Conservation (phyloP, 2,797 vertebrate species). For the Leontocebus nigricollis region DNA sequence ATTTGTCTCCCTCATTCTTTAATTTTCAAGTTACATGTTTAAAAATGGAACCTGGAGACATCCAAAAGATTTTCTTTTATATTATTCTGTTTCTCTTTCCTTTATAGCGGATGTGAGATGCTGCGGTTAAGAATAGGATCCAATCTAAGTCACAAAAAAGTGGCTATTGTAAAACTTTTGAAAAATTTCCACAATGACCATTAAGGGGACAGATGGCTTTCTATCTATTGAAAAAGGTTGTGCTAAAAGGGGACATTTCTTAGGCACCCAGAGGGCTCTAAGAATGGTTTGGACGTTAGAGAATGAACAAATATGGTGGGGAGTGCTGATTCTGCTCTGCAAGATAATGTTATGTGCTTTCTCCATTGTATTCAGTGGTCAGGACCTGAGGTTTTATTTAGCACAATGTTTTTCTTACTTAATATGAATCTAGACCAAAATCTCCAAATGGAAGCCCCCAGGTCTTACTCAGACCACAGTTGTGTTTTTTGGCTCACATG, state of each 20-base stretch:
- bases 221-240: background rate
- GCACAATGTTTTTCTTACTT: background rate
- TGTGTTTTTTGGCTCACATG: background rate
- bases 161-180: background rate
- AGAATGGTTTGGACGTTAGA: background rate
- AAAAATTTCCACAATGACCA: background rate
- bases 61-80: background rate
- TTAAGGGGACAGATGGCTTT: background rate
- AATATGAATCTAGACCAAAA: background rate
- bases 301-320: background rate
- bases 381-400: background rate
- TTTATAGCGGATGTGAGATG: background rate
- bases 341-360: background rate
- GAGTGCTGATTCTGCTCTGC: background rate
- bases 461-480: background rate
- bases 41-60: background rate
- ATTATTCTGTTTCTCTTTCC: background rate
- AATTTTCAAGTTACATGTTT: background rate
- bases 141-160: background rate
- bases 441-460: background rate
- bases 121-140: background rate
- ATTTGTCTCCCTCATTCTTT: background rate
- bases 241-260: background rate
- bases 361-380: background rate
- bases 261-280: background rate